phyloP scores from a whole-genome alignment of 1,140 invertebrate genomes.

The Sitobion miscanthi region DNA sequence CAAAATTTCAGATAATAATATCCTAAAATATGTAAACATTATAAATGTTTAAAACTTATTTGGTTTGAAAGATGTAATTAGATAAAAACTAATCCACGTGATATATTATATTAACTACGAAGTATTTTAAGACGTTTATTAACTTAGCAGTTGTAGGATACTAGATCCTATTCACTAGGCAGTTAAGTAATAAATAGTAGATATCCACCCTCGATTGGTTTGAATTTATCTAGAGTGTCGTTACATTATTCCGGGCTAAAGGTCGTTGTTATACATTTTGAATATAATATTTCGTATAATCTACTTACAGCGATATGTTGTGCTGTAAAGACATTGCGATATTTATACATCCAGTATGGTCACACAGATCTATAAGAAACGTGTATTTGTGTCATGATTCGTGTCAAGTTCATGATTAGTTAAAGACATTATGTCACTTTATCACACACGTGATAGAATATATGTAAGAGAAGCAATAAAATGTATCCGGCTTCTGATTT shows the following conservation, averaged over 20 bases:
- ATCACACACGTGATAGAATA: background rate
- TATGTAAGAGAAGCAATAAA: background rate
- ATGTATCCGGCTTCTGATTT: background rate
- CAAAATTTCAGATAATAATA: background rate
- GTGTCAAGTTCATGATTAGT: background rate
- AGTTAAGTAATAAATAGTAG: background rate
- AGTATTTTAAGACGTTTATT: background rate
- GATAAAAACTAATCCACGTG: background rate
- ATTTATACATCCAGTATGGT: background rate
- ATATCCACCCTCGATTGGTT: background rate
- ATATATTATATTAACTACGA: background rate
- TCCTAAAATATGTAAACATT: background rate
- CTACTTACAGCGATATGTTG: background rate
- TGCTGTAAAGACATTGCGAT: background rate
- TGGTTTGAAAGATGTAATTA: background rate
- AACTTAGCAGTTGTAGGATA: background rate
- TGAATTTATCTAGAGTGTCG: background rate
- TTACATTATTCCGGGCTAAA: background rate
- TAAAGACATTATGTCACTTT: background rate
- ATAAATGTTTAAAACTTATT: background rate
- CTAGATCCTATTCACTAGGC: background rate
- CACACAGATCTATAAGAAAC: background rate
- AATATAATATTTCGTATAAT: background rate
- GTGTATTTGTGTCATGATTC: background rate
- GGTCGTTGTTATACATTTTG: no score